Base-by-base conservation (phyloP, 1,140 invertebrate species). In the Drosophila willistoni region DNA sequence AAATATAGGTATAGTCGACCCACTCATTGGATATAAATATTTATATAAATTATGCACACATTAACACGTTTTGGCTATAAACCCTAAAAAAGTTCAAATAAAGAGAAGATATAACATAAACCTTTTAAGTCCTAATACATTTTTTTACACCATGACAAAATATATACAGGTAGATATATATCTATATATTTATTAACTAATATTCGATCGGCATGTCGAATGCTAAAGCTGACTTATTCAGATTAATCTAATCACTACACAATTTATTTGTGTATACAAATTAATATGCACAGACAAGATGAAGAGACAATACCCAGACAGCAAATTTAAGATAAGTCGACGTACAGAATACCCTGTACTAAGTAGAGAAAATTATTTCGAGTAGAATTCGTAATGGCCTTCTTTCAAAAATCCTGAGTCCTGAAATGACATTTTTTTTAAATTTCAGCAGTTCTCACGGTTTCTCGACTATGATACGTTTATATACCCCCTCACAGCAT, bases 41-140 rank as follows among this genome's bases (percentile, higher is more conserved):
- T 59, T 17, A 59, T 59, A 59, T 39, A 42, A 47, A 33, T 59
- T 75, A 69, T 60, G 60, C 73, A 60, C 10, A 14, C 41, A 63
- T 59, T 59, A 76, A 59, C 73, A 76, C 73, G 73, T 76, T 76
- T 76, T 33, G 57, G 73, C 73, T 70, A 76, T 76, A 76, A 76
- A 56, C 73, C 55, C 68, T 60, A 51, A 62, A 73, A 64, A 34
- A 7, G n/a, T 12, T n/a, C 34, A 39, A 41, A 60, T 22, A 56
- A 39, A 63, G 3, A 25, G 42, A 75, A 57, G 69, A 69, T 55
- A 68, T 67, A 60, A 59, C 42, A 25, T 25, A 54, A 61, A 44
- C 19, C 60, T 55, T 29, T 65, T 65, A 41, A 17, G 7, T 36
- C 29, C 44, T 12, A 62, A 47, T 12, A 19, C 22, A 34, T 22